Evolutionary conservation across 2,888 invertebrate species (phyloP).

Genomic region (Zelleria hepariella): DNA sequence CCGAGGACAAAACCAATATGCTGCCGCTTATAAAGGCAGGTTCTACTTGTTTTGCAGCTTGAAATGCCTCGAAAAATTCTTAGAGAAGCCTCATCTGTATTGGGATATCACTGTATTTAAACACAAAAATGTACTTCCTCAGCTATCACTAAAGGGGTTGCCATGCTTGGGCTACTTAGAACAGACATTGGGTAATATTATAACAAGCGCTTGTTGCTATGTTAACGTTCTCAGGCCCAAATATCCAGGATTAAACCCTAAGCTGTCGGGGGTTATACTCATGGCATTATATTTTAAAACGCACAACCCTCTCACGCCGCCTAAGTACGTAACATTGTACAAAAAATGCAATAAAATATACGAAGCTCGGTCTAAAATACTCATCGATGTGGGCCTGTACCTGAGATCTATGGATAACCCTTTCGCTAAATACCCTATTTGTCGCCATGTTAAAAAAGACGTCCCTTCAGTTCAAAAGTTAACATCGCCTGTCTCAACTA

Average conservation of each 20-base stretch:
- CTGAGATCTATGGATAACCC: conserved; percentile 72
- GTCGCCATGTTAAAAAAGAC: background rate
- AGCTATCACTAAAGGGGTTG: conserved; percentile 54
- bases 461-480: background rate
- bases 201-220: conserved; percentile 68
- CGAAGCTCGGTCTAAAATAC: conserved; percentile 44
- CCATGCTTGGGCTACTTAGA: conserved; percentile 75
- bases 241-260: conserved; percentile 68
- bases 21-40: conserved; percentile 58
- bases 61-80: conserved; percentile 65
- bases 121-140: conserved; percentile 38
- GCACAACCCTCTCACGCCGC: conserved; percentile 45
- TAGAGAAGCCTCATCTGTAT: conserved; percentile 62
- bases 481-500: background rate
- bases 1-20: conserved; percentile 53
- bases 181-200: conserved; percentile 66
- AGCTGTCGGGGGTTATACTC: conserved; percentile 65
- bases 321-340: conserved; percentile 35
- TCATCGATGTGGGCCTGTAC: conserved; percentile 45
- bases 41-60: conserved; percentile 71
- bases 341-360: conserved; percentile 40
- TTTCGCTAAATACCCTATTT: conserved; percentile 52
- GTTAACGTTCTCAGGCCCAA: conserved; percentile 70
- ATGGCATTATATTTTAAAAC: conserved; percentile 73
- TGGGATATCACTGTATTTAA: conserved; percentile 55